Percentiles rank a stretch among this genome's conserved stretches.
These are phyloP conservation scores for Peromyscus polionotus DNA, from an alignment of 2,113 vertebrate species.

Conservation along the genomic window DNA sequence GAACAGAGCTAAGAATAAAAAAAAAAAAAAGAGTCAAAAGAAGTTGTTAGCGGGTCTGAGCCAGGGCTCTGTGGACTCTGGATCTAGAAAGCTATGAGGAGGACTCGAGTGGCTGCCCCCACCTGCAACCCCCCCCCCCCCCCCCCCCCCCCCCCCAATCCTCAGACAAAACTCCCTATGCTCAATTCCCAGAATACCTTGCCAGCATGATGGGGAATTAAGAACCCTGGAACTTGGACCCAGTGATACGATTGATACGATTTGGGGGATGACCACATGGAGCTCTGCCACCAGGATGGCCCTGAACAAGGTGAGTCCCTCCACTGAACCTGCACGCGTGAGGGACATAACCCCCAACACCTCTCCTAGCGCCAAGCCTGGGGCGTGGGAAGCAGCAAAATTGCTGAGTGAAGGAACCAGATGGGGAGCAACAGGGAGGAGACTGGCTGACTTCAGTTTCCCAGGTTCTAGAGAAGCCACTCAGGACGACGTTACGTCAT, in stretches of 20 bases:
- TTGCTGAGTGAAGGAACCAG: background rate
- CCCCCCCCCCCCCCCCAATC: background rate
- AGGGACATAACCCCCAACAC: background rate
- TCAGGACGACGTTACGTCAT: slow-evolving; percentile 53
- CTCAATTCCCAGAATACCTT: background rate
- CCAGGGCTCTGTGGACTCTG: background rate
- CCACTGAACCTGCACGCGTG: too few relatives aligned
- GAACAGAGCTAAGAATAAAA: slow-evolving; percentile 76
- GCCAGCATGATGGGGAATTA: background rate
- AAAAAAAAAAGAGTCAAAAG: slow-evolving; percentile 67
- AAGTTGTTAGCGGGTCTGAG: slow-evolving; percentile 34
- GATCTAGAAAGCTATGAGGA: background rate
- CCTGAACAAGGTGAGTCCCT: background rate
- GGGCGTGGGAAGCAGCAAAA: background rate
- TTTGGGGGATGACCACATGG: background rate
- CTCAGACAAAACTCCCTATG: background rate
- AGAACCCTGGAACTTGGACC: background rate
- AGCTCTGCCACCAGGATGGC: background rate
- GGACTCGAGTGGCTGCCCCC: background rate
- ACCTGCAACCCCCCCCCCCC: background rate
- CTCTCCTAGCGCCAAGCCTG: background rate
- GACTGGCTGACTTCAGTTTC: background rate
- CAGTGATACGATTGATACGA: background rate
- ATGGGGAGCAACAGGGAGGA: slow-evolving; percentile 28
- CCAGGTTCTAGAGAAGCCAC: slow-evolving; percentile 22